Evolutionary conservation across 1,140 invertebrate genomes (phyloP).

Genomic region (Cydia amplana): DNA sequence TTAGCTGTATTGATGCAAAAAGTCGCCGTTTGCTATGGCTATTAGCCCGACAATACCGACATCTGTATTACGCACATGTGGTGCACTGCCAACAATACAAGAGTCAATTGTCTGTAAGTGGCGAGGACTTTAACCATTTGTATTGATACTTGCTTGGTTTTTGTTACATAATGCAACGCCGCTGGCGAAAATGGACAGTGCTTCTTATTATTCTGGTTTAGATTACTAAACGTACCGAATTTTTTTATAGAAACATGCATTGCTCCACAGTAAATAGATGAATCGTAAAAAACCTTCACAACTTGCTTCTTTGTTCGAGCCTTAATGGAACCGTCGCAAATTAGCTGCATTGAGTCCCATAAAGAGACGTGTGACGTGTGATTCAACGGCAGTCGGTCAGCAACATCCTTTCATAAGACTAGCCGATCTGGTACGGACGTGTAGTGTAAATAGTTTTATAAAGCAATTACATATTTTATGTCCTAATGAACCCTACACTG

Average conservation of each 20-base stretch:
- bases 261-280: no score
- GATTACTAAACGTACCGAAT: no score
- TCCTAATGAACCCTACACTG: no score
- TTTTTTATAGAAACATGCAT: no score
- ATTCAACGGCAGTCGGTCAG: background rate
- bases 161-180: background rate
- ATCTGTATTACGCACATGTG: conserved; percentile 4
- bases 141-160: background rate
- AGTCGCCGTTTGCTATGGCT: background rate
- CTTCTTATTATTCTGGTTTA: background rate
- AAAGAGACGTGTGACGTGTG: conserved; percentile 2
- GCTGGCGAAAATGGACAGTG: background rate
- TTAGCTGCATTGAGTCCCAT: background rate
- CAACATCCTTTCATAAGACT: no score
- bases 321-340: background rate
- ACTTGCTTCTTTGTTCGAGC: no score
- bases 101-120: conserved; percentile 1
- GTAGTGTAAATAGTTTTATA: no score
- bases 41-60: background rate
- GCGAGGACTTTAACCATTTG: background rate
- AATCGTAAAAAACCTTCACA: no score
- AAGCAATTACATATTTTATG: no score
- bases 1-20: background rate
- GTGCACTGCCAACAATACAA: background rate
- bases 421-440: no score